Percentiles rank a stretch among this genome's conserved stretches.
Conservation (phyloP, 2,888 invertebrate genomes). For the Lasioglossum malachurum region DNA sequence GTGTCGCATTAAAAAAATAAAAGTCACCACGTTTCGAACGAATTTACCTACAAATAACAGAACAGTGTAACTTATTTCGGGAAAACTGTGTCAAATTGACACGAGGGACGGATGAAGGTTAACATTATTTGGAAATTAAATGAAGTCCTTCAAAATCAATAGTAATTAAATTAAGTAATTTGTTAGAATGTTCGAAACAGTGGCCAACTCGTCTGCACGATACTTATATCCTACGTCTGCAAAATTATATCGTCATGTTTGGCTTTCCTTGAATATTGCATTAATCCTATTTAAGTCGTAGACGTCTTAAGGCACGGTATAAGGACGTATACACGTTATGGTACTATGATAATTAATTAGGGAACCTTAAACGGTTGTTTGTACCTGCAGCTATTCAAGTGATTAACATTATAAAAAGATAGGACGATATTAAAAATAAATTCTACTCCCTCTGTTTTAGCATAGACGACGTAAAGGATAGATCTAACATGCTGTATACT, state of each 20-base stretch:
- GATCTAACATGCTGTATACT: neutral
- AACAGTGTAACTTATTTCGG: too few species aligned
- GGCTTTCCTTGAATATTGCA: conserved; percentile 34
- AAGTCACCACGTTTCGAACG: too few species aligned
- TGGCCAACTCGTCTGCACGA: neutral
- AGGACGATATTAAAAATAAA: conserved; percentile 38
- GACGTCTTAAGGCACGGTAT: conserved; percentile 53
- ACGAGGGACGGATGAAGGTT: neutral
- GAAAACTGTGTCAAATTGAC: too few species aligned
- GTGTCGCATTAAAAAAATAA: too few species aligned
- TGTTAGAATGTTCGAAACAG: neutral
- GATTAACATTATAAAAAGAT: conserved; percentile 43
- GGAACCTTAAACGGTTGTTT: conserved; percentile 3
- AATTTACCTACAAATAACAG: too few species aligned
- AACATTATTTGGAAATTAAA: neutral
- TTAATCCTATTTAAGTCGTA: conserved; percentile 60
- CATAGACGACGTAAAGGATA: neutral
- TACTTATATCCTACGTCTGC: conserved; percentile 41
- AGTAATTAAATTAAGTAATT: neutral
- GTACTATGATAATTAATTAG: conserved; percentile 1
- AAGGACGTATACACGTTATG: conserved; percentile 17
- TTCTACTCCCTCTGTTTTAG: neutral
- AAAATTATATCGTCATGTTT: conserved; percentile 36
- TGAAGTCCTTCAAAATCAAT: neutral
- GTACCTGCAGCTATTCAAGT: conserved; percentile 3